Conservation (phyloP, 2,113 vertebrate genomes). For the Salminus brasiliensis region DNA sequence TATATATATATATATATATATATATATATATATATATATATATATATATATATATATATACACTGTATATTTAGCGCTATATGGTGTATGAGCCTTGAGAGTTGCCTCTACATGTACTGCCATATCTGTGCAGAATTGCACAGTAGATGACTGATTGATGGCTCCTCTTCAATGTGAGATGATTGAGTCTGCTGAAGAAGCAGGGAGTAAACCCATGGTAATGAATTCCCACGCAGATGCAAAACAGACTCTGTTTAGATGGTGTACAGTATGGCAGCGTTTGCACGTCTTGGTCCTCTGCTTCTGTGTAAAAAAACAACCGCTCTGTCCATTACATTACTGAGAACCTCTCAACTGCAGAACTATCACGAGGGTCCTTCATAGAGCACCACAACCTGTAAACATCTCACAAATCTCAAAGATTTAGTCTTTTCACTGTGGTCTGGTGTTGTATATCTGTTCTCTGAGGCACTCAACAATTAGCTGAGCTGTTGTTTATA, state of each 20-base stretch:
- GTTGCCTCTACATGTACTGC: too few relatives aligned
- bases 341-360: neutral
- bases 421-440: neutral
- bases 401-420: neutral
- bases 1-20: too few relatives aligned
- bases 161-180: slow-evolving; percentile 25
- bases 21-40: too few relatives aligned
- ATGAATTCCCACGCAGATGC: slow-evolving; percentile 38
- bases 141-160: slow-evolving; percentile 7
- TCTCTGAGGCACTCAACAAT: neutral
- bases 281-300: neutral
- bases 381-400: neutral
- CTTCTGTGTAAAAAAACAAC: neutral
- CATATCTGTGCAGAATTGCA: neutral
- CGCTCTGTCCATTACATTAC: neutral
- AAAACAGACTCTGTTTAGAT: slow-evolving; percentile 14
- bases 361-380: neutral
- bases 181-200: slow-evolving; percentile 17
- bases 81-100: too few relatives aligned
- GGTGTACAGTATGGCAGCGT: neutral
- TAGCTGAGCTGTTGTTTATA: neutral
- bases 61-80: too few relatives aligned
- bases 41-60: too few relatives aligned
- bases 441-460: neutral
- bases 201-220: slow-evolving; percentile 46